Evolutionary conservation across 1,140 invertebrate species (phyloP).

Genomic region (Pseudoatta argentina): DNA sequence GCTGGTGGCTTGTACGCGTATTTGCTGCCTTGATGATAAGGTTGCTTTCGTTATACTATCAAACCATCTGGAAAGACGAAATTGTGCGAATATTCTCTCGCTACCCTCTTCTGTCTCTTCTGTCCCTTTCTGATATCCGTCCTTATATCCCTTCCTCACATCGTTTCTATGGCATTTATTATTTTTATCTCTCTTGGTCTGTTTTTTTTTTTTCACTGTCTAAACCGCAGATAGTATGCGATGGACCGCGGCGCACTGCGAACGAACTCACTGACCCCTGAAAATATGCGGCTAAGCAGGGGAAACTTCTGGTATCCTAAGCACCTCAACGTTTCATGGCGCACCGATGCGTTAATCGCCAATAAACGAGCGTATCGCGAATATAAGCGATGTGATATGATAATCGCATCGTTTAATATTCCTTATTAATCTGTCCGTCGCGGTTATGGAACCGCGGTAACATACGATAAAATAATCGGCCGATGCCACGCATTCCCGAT

Average conservation of each 20-base stretch:
- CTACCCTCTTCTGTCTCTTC: background rate
- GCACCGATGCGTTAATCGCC: constrained; percentile 59
- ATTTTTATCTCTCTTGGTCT: constrained; percentile 14
- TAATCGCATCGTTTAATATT: constrained; percentile 25
- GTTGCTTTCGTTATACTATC: background rate
- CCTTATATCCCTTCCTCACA: background rate
- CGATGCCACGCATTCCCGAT: background rate
- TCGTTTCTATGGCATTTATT: background rate
- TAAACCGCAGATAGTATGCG: constrained; percentile 51
- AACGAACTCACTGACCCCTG: constrained; percentile 71
- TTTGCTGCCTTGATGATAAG: constrained; percentile 69
- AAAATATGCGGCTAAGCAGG: constrained; percentile 74
- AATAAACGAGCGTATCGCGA: constrained; percentile 51
- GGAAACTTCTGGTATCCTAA: constrained; percentile 67
- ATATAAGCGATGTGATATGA: constrained; percentile 4
- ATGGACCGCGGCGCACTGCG: constrained; percentile 25
- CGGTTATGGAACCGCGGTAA: background rate
- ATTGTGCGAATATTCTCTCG: background rate
- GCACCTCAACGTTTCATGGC: constrained; percentile 67
- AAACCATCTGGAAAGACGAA: background rate
- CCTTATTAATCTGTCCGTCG: constrained; percentile 32
- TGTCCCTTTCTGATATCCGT: background rate
- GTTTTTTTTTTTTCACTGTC: constrained; percentile 29
- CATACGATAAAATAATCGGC: background rate
- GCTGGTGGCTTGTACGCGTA: constrained; percentile 67